A percentile compares a stretch with the other conserved stretches of the same genome.
Conservation (phyloP, 1,140 invertebrate species). For the Triops longicaudatus region DNA sequence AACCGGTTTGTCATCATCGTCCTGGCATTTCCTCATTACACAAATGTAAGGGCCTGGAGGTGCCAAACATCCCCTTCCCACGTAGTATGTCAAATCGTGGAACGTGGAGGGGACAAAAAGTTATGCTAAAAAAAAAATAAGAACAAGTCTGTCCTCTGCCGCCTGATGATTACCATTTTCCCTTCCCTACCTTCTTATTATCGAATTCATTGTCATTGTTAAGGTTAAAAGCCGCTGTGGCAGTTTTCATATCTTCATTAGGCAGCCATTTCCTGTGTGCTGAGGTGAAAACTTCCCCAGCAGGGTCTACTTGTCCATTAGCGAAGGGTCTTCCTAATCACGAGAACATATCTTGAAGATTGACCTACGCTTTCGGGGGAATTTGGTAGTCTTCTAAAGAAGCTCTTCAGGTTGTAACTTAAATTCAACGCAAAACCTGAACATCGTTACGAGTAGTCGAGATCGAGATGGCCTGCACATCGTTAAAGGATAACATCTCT, state of each 20-base stretch:
- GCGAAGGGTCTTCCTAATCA: constrained; percentile 11
- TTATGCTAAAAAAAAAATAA: neutral
- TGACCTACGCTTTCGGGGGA: neutral
- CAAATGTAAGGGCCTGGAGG: neutral
- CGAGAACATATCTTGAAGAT: neutral
- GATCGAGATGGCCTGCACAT: too few species aligned
- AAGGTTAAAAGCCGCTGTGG: neutral
- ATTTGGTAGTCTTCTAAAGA: neutral
- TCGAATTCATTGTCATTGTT: too few species aligned
- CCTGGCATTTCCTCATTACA: constrained; percentile 8
- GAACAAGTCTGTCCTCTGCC: neutral
- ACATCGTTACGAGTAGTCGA: neutral
- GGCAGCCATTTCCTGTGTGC: neutral
- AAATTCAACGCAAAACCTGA: neutral
- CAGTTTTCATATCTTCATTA: constrained; percentile 3
- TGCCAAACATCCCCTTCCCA: neutral
- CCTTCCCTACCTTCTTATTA: too few species aligned
- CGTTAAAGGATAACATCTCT: neutral
- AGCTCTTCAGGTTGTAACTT: neutral
- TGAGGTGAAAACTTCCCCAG: neutral
- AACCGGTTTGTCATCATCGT: neutral
- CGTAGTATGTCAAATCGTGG: neutral
- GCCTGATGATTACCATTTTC: too few species aligned
- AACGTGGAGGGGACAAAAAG: neutral
- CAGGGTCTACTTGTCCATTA: neutral